Evolutionary conservation across 2,888 invertebrate genomes (phyloP).

Genomic region (Habrosyne pyritoides): DNA sequence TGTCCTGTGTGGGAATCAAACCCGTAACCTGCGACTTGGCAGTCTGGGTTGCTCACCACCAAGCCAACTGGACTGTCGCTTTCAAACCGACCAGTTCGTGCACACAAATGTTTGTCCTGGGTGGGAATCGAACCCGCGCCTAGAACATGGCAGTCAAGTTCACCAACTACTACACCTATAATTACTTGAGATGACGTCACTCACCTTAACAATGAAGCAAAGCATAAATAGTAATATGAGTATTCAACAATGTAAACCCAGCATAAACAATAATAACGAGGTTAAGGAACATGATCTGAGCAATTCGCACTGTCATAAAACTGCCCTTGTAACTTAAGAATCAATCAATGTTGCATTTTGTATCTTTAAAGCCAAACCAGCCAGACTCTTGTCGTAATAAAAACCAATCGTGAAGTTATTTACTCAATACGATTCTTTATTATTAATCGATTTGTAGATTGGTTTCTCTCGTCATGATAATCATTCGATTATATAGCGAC

Average conservation of each 20-base stretch:
- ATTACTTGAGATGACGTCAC: neutral
- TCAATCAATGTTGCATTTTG: constrained; percentile 49
- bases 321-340: constrained; percentile 47
- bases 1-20: too few relatives aligned
- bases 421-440: neutral
- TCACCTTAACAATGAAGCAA: constrained; percentile 28
- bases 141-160: too few relatives aligned
- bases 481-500: too few relatives aligned
- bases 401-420: neutral
- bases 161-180: too few relatives aligned
- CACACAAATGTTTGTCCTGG: too few relatives aligned
- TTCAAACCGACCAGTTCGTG: too few relatives aligned
- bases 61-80: too few relatives aligned
- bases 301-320: constrained; percentile 59
- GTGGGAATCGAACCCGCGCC: too few relatives aligned
- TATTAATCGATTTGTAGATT: neutral
- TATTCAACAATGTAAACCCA: constrained; percentile 37
- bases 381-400: neutral
- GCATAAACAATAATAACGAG: constrained; percentile 59
- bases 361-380: neutral
- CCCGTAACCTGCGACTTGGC: too few relatives aligned
- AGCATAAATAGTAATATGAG: constrained; percentile 31
- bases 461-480: too few relatives aligned
- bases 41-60: too few relatives aligned
- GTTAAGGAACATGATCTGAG: constrained; percentile 57